Base-by-base conservation (phyloP, 2,113 vertebrate genomes). In the Tylochromis polylepis region DNA sequence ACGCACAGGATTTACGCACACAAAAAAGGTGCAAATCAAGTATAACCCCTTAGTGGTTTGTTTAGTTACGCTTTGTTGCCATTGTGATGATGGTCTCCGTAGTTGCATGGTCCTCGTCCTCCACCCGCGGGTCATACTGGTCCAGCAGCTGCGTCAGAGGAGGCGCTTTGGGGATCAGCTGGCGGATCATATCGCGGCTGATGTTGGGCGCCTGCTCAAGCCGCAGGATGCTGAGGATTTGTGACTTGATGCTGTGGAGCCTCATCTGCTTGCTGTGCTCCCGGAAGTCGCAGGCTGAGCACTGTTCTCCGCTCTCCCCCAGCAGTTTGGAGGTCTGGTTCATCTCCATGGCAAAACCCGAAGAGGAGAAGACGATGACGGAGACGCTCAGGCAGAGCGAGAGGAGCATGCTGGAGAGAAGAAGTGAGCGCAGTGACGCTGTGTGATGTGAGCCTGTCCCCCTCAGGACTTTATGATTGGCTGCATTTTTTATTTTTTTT, bases 11-110 rank as follows among this genome's bases (percentile, higher is more conserved):
- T 86, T 92, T 91, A 88, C 84, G 79, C 92, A 70, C 92, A 70
- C 59, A 20, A 36, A 38, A 8, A 12, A 67, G 7, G 67, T 27
- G 41, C 9, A 29, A 72, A 72, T 27, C 41, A 18, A 27, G 14
- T 24, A n/a, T 3, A 24, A 9, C 4, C 70, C 16, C 43, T 75
- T 24, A 9, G 43, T 75, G 14, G 22, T 5, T 14, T 9, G 9
- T 27, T 60, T 96, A 96, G 96, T 97, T 97, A 99, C 98, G 96
- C 92, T 98, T 97, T 1, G 97, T 98, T 87, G 98, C 97, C 97
- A 99, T 99, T 59, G 97, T 97, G 93, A 99, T 99, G 96, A 99
- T 98, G 55, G 98, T 99, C 94, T 99, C 98, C 1, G 98, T 99
- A 34, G 96, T 98, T 57, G 97, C 97, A 56, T 97, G 97, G 80